Evolutionary conservation across 30 jellyfish, hydroid and myxozoan genomes (phyloP), one percentile per base, ranked within the genome.

Genomic region (Rhopilema esculentum): DNA sequence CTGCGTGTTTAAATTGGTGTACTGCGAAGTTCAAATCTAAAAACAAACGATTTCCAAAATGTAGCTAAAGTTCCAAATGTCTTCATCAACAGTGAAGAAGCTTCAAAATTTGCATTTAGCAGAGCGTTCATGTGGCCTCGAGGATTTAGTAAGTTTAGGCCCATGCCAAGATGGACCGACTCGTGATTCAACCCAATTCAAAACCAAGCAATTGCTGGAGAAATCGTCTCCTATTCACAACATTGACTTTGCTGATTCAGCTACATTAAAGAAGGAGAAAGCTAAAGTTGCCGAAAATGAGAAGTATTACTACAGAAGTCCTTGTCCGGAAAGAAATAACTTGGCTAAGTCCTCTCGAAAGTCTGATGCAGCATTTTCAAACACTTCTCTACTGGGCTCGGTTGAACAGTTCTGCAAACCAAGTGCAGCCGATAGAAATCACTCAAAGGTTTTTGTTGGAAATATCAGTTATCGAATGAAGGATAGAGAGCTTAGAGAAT

Each of bases 401-500:
- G 98, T 93, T 0, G 88, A 79, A 62, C 73, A 88, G 65, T 89
- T 82, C 85, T 82, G 92, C 70, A 96, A 83, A 33, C 78, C 79
- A 20, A 30, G 78, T 27, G 74, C 51, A 12, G 75, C 69, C 17
- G 97, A 86, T 75, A 76, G 90, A 16, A 49, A 64, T 57, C 67
- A 69, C 12, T 69, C 84, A 6, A 88, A 93, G 63, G 88, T 93
- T 25, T 93, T 88, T 84, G 98, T 93, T 69, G 95, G 96, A 17
- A 93, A 93, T 76, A 89, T 93, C 20, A 89, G 93, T 50, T 93
- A 64, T 88, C 79, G 75, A 67, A 93, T 88, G 29, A 89, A 62
- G 52, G 95, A 88, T 49, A 63, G 90, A 63, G 97, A 88, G 70
- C 88, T 93, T 12, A 64, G 98, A 72, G 96, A 93, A 50, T 89